These are phyloP conservation scores for Epiblema foenella DNA, from an alignment of 2,888 invertebrate species.

Conservation along the genomic window DNA sequence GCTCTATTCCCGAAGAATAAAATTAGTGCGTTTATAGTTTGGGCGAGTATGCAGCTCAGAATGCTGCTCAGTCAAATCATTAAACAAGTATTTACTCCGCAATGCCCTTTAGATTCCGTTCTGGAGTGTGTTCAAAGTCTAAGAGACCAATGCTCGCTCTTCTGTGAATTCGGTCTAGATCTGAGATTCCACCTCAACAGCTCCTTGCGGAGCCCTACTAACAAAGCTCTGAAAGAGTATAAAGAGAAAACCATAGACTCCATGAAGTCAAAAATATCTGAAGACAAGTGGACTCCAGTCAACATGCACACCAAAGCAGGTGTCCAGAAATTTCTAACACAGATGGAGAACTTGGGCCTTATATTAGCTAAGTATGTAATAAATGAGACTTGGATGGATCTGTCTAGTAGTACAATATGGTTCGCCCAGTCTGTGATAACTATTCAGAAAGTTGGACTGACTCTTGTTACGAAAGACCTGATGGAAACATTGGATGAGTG, in stretches of 20 bases:
- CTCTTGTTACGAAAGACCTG: conserved; percentile 90
- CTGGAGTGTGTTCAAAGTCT: conserved; percentile 94
- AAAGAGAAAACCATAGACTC: conserved; percentile 93
- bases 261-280: conserved; percentile 89
- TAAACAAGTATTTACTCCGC: conserved; percentile 95
- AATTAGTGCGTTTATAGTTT: conserved; percentile 90
- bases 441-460: conserved; percentile 90
- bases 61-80: conserved; percentile 92
- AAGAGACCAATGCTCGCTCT: conserved; percentile 87
- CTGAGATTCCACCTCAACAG: conserved; percentile 96
- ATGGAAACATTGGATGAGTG: conserved; percentile 90
- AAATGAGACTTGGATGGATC: conserved; percentile 87
- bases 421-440: conserved; percentile 91
- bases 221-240: conserved; percentile 90
- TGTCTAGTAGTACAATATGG: conserved; percentile 92
- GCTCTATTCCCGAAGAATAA: conserved; percentile 92
- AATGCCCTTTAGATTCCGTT: conserved; percentile 92
- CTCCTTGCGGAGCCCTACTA: conserved; percentile 90
- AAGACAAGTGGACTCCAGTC: conserved; percentile 94
- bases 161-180: conserved; percentile 92
- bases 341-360: conserved; percentile 89
- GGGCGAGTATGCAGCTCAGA: conserved; percentile 94
- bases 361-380: conserved; percentile 87
- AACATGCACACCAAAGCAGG: conserved; percentile 91
- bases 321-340: conserved; percentile 88